phyloP scores from a whole-genome alignment of 2,888 invertebrate species.

The Heliothis peltigera region DNA sequence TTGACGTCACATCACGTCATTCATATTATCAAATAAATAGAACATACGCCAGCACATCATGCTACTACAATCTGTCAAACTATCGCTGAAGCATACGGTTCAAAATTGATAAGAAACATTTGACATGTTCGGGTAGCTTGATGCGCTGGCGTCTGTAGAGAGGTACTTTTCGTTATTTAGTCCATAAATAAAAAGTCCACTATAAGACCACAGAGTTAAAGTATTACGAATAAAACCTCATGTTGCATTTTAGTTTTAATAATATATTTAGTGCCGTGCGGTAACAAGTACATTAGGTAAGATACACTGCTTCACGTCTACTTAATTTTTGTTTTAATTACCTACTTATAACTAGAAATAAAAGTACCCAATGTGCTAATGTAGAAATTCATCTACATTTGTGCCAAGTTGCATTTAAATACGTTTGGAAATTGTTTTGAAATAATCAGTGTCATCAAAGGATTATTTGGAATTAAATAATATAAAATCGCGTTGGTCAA shows the following conservation, averaged over 20 bases:
- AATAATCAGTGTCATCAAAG: neutral
- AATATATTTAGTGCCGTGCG: constrained; percentile 30
- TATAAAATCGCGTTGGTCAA: constrained; percentile 19
- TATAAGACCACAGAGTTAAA: neutral
- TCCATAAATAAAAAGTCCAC: neutral
- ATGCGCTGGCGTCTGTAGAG: too few species aligned
- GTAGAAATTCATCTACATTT: too few species aligned
- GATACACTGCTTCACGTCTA: constrained; percentile 13
- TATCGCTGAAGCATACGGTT: too few species aligned
- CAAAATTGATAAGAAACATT: too few species aligned
- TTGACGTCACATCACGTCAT: neutral
- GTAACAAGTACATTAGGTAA: constrained; percentile 26
- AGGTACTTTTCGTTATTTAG: too few species aligned
- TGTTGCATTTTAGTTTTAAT: constrained; percentile 18
- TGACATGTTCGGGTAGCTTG: too few species aligned
- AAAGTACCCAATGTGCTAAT: too few species aligned
- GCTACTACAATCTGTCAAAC: too few species aligned
- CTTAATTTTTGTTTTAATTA: constrained; percentile 16
- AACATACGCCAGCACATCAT: too few species aligned
- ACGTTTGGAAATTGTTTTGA: neutral
- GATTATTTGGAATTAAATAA: neutral
- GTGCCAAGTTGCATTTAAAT: constrained; percentile 1
- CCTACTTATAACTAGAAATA: constrained; percentile 9
- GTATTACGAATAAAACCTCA: constrained; percentile 56
- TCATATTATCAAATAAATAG: neutral